These are phyloP conservation scores for Notoglanidium macrostoma DNA, from an alignment of 2,797 vertebrate species.

Conservation along the genomic window DNA sequence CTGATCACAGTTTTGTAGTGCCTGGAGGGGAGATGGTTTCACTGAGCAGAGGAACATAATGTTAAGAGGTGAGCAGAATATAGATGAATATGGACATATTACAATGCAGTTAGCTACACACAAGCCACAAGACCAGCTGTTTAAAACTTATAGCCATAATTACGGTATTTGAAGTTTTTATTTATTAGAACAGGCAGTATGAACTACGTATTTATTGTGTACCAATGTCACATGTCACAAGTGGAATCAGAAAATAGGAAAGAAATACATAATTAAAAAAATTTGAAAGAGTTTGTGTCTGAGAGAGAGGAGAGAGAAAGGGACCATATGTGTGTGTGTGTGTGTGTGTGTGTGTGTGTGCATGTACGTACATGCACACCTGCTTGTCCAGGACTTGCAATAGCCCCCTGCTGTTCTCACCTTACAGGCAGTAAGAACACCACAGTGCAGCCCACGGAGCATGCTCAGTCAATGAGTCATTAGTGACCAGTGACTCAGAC, in stretches of 20 bases:
- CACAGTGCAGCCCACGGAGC: slow-evolving; percentile 54
- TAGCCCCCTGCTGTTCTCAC: slow-evolving; percentile 26
- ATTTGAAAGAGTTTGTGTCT: not conserved
- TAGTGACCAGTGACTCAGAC: slow-evolving; percentile 61
- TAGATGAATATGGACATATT: slow-evolving; percentile 25
- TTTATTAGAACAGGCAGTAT: not conserved
- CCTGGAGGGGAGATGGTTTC: slow-evolving; percentile 11
- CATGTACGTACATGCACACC: slow-evolving; percentile 4
- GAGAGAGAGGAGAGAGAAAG: too few relatives aligned
- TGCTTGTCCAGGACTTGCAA: slow-evolving; percentile 4
- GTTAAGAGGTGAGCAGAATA: slow-evolving; percentile 25
- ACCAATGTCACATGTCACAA: not conserved
- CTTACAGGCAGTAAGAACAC: slow-evolving; percentile 31
- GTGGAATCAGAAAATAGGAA: not conserved
- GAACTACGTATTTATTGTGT: not conserved
- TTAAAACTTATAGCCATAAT: not conserved
- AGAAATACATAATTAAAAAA: not conserved
- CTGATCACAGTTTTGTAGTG: slow-evolving; percentile 46
- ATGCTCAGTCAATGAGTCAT: slow-evolving; percentile 74
- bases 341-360: not conserved
- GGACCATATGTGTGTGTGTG: not conserved
- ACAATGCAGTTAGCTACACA: not conserved
- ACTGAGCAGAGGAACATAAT: slow-evolving; percentile 6
- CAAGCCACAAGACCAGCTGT: not conserved
- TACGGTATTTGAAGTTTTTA: not conserved